Conservation (phyloP, 2,888 invertebrate species). For the Corythucha ciliata region DNA sequence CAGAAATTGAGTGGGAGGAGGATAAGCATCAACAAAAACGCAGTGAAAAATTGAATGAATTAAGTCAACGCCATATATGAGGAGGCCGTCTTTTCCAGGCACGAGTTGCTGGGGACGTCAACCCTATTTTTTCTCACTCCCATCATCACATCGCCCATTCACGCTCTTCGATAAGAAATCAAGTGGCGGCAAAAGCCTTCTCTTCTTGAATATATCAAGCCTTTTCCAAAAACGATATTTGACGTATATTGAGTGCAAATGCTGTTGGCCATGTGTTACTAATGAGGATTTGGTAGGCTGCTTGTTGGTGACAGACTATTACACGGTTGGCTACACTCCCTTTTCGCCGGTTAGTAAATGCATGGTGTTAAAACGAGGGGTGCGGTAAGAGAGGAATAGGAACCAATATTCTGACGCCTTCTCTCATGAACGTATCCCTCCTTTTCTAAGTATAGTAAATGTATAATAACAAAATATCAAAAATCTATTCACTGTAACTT, state of each 20-base stretch:
- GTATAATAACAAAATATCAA: too few species aligned
- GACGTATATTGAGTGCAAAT: slow-evolving; percentile 16
- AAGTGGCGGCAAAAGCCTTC: slow-evolving; percentile 14
- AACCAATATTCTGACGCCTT: neutral
- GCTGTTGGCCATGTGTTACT: slow-evolving; percentile 20
- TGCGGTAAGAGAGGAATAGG: too few species aligned
- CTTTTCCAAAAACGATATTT: slow-evolving; percentile 17
- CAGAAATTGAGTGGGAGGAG: too few species aligned
- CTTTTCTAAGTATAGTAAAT: neutral
- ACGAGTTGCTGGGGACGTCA: too few species aligned
- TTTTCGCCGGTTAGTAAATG: slow-evolving; percentile 10
- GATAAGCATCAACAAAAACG: too few species aligned
- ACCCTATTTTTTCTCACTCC: too few species aligned
- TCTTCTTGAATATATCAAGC: slow-evolving; percentile 19
- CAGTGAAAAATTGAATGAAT: too few species aligned
- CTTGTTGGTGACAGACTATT: slow-evolving; percentile 25
- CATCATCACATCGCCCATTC: too few species aligned
- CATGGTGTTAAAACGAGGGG: too few species aligned
- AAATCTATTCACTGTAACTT: too few species aligned
- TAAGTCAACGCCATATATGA: too few species aligned
- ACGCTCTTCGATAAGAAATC: slow-evolving; percentile 10
- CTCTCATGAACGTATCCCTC: neutral
- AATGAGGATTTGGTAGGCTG: slow-evolving; percentile 21
- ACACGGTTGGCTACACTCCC: slow-evolving; percentile 22
- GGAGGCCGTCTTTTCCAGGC: too few species aligned